These are phyloP conservation scores for Branchinecta sandiegonensis DNA, from an alignment of 2,888 invertebrate species.

Conservation along the genomic window DNA sequence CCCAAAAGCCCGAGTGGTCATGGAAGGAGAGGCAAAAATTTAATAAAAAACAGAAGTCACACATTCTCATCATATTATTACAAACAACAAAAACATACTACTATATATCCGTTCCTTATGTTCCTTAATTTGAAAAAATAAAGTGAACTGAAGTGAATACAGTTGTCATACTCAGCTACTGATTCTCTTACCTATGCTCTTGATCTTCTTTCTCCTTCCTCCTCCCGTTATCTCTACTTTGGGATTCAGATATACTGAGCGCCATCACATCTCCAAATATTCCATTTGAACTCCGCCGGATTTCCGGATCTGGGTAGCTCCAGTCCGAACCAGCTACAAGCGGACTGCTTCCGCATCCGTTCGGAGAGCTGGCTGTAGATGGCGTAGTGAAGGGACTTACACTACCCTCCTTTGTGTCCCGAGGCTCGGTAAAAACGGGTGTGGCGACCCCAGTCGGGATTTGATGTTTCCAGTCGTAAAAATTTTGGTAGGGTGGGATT, in stretches of 20 bases:
- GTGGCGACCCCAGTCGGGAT: neutral
- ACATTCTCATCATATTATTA: no score
- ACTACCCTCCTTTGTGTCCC: neutral
- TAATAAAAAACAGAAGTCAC: no score
- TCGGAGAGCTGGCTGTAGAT: neutral
- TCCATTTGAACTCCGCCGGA: neutral
- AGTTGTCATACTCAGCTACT: no score
- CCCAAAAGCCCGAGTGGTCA: no score
- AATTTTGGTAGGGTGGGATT: constrained; percentile 5
- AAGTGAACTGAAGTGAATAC: no score
- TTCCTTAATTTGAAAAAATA: no score
- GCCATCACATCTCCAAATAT: constrained; percentile 13
- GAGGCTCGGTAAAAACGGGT: neutral
- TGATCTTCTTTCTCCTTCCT: no score
- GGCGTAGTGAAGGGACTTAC: constrained; percentile 1
- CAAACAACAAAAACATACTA: no score
- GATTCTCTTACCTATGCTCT: no score
- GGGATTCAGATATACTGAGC: constrained; percentile 1
- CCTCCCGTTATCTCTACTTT: neutral
- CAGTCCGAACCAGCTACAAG: neutral
- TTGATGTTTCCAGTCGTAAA: neutral
- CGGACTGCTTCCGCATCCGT: neutral
- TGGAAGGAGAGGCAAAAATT: no score
- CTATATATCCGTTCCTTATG: no score
- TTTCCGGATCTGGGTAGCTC: neutral